Conservation (phyloP, 1,140 invertebrate species). For the Lordiphosa collinella region DNA sequence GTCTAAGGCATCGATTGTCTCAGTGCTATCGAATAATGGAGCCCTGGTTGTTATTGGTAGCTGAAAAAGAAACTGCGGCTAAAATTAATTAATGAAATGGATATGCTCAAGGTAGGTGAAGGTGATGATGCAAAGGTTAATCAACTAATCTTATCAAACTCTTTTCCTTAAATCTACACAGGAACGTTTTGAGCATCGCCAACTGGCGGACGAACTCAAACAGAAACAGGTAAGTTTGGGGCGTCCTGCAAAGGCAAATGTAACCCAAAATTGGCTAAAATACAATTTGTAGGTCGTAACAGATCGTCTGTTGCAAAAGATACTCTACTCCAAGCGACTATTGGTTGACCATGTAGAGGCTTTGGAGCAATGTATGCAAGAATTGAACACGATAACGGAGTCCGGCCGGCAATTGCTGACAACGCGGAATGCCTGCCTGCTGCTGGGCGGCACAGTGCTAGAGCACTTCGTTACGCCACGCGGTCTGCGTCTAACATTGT, state of each 20-base stretch:
- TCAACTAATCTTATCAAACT: too few relatives aligned
- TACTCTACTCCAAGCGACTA: slow-evolving; percentile 70
- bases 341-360: slow-evolving; percentile 75
- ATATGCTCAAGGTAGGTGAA: slow-evolving; percentile 47
- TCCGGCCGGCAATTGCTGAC: slow-evolving; percentile 49
- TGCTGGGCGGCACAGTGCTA: slow-evolving; percentile 58
- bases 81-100: slow-evolving; percentile 32
- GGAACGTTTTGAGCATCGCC: slow-evolving; percentile 37
- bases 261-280: not conserved
- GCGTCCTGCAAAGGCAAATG: slow-evolving; percentile 26
- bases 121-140: not conserved
- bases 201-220: slow-evolving; percentile 58
- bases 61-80: slow-evolving; percentile 4
- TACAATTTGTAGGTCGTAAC: slow-evolving; percentile 50
- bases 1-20: too few relatives aligned
- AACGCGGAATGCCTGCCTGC: slow-evolving; percentile 51
- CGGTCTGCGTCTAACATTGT: slow-evolving; percentile 41
- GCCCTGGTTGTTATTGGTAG: not conserved
- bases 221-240: slow-evolving; percentile 63
- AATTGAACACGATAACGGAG: slow-evolving; percentile 3
- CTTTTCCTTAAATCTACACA: slow-evolving; percentile 1
- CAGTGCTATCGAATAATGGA: too few relatives aligned
- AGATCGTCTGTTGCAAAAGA: slow-evolving; percentile 56
- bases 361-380: slow-evolving; percentile 64
- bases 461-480: slow-evolving; percentile 67